A percentile compares a stretch with the other conserved stretches of the same genome.
These are phyloP conservation scores for Myrmecophaga tridactyla DNA, from an alignment of 2,113 vertebrate genomes.

Conservation along the genomic window DNA sequence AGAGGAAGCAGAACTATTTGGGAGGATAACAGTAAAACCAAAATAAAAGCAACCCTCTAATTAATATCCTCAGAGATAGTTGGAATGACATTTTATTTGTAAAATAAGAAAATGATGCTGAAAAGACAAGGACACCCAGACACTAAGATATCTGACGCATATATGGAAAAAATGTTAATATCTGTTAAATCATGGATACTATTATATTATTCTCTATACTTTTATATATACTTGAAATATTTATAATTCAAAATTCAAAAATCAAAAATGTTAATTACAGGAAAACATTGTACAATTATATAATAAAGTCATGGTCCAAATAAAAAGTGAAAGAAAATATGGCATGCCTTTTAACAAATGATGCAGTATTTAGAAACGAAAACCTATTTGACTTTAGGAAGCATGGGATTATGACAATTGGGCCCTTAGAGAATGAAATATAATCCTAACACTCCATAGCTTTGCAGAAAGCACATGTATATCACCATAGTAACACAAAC, in stretches of 20 bases:
- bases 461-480: neutral
- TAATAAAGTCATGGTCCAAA: constrained; percentile 20
- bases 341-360: neutral
- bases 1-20: neutral
- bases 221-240: constrained; percentile 23
- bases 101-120: neutral
- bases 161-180: neutral
- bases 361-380: neutral
- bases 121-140: neutral
- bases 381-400: neutral
- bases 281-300: neutral
- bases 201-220: neutral
- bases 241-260: constrained; percentile 41
- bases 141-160: neutral
- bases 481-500: neutral
- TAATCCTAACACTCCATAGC: neutral
- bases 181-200: neutral
- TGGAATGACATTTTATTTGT: neutral
- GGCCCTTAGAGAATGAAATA: neutral
- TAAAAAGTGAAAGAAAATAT: neutral
- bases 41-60: constrained; percentile 11
- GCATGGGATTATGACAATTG: neutral
- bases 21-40: neutral
- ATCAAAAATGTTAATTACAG: constrained; percentile 21
- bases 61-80: constrained; percentile 13